Base-by-base conservation (phyloP, 2,888 invertebrate species). In the Tachina fera region DNA sequence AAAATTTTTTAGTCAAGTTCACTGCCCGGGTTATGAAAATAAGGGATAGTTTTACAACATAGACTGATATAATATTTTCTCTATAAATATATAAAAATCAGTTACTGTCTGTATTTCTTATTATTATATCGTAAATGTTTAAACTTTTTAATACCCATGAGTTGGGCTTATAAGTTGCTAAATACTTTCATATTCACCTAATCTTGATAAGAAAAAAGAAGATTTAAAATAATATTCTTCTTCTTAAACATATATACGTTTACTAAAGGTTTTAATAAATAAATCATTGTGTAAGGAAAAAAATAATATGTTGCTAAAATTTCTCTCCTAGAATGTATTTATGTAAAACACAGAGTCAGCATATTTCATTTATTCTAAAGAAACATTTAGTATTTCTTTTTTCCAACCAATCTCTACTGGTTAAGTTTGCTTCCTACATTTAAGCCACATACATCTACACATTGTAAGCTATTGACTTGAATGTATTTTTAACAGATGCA, bases 401-500 rank as follows among this genome's bases (percentile, higher is more conserved):
- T 31, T 56, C n/a, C 1, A 47, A 43, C 8, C 56, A 72, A 56
- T 72, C 56, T 41, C 19, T 72, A 10, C 47, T 1, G 2, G 39
- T 47, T 67, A 8, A n/a, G 3, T 58, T 53, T 74, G 5, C 22
- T 61, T 61, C 22, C 10, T 43, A 10, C 22, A 10, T 80, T 65
- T 43, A 49, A 68, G 53, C 65, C 60, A 60, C 49, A 76, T 76
- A 60, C 49, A 76, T 76, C 58, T 49, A 68, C 49, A 22, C 22
- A 22, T 53, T 75, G 47, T 63, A 79, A 72, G 63, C 83, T 79
- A 76, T 79, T 45, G 79, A 67, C 65, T 67, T 22, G 49, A 67
- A 63, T 76, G 67, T 67, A 41, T 76, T 71, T 75, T 72, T 41
- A 67, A 76, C 67, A 83, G 79, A 72, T 67, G 86, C 61, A 86